phyloP scores from a whole-genome alignment of 2,888 invertebrate species.

The Scaptodrosophila latifasciaeformis region DNA sequence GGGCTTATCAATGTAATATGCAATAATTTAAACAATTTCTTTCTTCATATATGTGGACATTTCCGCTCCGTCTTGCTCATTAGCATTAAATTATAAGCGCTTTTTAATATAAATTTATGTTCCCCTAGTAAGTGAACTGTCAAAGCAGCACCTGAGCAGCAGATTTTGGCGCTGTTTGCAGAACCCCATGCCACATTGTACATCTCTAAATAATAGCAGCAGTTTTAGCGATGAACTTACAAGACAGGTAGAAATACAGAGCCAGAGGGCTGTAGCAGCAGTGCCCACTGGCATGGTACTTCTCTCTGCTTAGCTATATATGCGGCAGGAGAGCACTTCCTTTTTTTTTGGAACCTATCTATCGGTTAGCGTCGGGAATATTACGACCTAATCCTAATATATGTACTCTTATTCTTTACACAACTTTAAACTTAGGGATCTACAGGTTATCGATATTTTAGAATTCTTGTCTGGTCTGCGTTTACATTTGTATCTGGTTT shows the following conservation, averaged over 20 bases:
- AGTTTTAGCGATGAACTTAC: background rate
- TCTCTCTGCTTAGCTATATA: background rate
- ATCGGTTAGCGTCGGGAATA: background rate
- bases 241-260: background rate
- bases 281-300: background rate
- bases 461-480: background rate
- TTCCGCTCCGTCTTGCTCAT: slow-evolving; percentile 5
- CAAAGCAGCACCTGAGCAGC: too few relatives aligned
- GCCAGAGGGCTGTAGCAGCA: slow-evolving; percentile 32
- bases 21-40: slow-evolving; percentile 55
- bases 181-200: too few relatives aligned
- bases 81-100: slow-evolving; percentile 66
- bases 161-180: too few relatives aligned
- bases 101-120: slow-evolving; percentile 54
- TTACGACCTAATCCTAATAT: background rate
- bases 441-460: slow-evolving; percentile 4
- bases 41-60: slow-evolving; percentile 10
- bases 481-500: slow-evolving; percentile 18
- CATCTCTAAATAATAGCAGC: background rate
- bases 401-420: slow-evolving; percentile 52
- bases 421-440: slow-evolving; percentile 57
- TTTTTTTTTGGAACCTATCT: background rate
- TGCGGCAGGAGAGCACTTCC: background rate
- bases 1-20: slow-evolving; percentile 34
- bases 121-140: slow-evolving; percentile 2